These are phyloP conservation scores for Drosophila azteca DNA, from an alignment of 1,140 invertebrate genomes.

Conservation along the genomic window DNA sequence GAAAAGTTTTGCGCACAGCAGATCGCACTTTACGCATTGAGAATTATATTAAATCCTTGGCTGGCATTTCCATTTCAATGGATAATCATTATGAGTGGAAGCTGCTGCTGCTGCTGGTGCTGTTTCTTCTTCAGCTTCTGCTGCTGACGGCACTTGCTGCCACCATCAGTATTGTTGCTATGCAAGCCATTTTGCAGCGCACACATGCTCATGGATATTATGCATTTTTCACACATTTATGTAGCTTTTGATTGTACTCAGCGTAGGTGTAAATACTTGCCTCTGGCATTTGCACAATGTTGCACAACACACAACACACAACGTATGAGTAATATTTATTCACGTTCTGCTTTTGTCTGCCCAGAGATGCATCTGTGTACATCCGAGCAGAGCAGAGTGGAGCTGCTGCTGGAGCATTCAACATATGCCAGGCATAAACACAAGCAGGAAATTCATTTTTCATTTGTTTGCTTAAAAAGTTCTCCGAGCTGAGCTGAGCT, in stretches of 20 bases:
- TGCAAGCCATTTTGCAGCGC: constrained; percentile 61
- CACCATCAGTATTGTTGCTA: constrained; percentile 38
- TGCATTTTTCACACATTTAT: constrained; percentile 77
- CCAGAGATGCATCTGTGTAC: constrained; percentile 36
- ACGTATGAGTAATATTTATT: constrained; percentile 80
- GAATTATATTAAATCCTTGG: constrained; percentile 82
- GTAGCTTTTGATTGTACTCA: constrained; percentile 72
- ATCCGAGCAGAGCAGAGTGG: constrained; percentile 5
- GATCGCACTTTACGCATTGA: constrained; percentile 67
- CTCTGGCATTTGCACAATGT: constrained; percentile 70
- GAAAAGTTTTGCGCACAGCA: constrained; percentile 60
- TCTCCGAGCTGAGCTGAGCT: constrained; percentile 25
- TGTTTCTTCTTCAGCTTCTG: constrained; percentile 30
- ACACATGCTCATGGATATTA: constrained; percentile 63
- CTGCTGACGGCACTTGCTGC: constrained; percentile 55
- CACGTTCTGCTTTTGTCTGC: constrained; percentile 76
- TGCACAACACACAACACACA: constrained; percentile 64
- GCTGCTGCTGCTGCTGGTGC: constrained; percentile 44
- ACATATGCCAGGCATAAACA: constrained; percentile 78
- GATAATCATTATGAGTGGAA: constrained; percentile 81
- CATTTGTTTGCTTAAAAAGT: constrained; percentile 79
- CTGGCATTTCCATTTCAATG: constrained; percentile 81
- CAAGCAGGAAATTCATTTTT: constrained; percentile 82
- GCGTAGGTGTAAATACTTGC: constrained; percentile 80
- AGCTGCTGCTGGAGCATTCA: constrained; percentile 56